A percentile compares a stretch with the other conserved stretches of the same genome.
Evolutionary conservation across 1,140 invertebrate species (phyloP).

Genomic region (Agrilus planipennis): DNA sequence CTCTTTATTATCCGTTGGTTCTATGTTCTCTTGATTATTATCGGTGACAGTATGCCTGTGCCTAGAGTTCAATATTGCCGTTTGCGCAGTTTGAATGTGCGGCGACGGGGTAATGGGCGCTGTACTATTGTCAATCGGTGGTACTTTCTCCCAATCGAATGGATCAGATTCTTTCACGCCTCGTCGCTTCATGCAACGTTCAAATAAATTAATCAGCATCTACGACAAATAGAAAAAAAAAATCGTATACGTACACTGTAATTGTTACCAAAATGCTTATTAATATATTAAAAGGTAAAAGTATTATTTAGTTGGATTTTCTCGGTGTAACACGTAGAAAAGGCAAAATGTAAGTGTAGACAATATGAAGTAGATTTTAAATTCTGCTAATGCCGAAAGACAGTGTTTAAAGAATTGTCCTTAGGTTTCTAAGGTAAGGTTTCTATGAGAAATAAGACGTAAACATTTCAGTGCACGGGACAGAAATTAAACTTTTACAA

Average conservation of each 20-base stretch:
- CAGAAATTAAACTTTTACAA: no score
- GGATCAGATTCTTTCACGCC: constrained; percentile 82
- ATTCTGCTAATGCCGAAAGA: no score
- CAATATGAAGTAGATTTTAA: no score
- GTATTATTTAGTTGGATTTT: no score
- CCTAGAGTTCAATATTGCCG: constrained; percentile 36
- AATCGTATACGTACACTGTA: not conserved
- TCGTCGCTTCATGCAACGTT: constrained; percentile 87
- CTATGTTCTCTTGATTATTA: constrained; percentile 64
- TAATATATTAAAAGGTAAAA: no score
- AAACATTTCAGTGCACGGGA: no score
- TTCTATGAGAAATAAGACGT: no score
- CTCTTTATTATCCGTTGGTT: constrained; percentile 54
- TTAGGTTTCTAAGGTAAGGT: no score
- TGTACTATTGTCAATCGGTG: constrained; percentile 28
- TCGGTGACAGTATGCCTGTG: constrained; percentile 35
- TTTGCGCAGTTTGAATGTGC: constrained; percentile 30
- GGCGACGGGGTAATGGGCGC: constrained; percentile 35
- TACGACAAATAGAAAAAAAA: constrained; percentile 22
- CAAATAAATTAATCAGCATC: constrained; percentile 77
- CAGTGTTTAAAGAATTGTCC: no score
- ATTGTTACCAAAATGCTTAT: constrained; percentile 1
- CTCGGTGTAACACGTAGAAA: no score
- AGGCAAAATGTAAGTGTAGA: no score
- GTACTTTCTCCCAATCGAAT: constrained; percentile 89